Percentiles rank a stretch among this genome's conserved stretches.
phyloP scores from a whole-genome alignment of 1,140 invertebrate genomes.

The Drosophila rufa region DNA sequence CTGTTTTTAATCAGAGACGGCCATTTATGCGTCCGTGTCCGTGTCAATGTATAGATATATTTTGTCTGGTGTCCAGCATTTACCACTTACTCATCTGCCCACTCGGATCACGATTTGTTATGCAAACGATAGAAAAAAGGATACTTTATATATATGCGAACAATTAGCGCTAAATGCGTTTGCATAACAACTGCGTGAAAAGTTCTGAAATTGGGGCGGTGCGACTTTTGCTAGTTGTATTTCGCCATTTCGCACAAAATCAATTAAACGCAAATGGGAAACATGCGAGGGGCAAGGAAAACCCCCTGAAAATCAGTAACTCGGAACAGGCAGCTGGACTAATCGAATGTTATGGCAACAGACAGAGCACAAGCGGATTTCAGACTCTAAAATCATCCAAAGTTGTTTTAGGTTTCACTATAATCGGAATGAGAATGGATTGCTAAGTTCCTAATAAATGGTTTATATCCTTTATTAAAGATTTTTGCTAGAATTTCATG shows the following conservation, averaged over 20 bases:
- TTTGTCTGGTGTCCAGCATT: background rate
- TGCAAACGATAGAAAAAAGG: conserved; percentile 35
- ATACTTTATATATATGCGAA: conserved; percentile 27
- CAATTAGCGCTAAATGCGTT: conserved; percentile 51
- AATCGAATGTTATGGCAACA: conserved; percentile 43
- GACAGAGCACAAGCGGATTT: background rate
- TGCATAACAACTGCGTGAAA: conserved; percentile 26
- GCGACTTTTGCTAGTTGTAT: conserved; percentile 26
- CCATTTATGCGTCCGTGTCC: conserved; percentile 32
- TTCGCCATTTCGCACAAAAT: conserved; percentile 56
- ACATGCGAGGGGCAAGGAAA: background rate
- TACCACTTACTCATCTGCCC: conserved; percentile 19
- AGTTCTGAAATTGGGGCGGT: conserved; percentile 22
- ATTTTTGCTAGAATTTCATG: background rate
- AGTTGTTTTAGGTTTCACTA: background rate
- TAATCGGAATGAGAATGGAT: background rate
- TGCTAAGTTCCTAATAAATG: background rate
- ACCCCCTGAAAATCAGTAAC: conserved; percentile 13
- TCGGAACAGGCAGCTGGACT: conserved; percentile 7
- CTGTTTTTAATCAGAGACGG: conserved; percentile 49
- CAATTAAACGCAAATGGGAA: conserved; percentile 65
- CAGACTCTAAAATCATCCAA: background rate
- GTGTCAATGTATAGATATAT: conserved; percentile 34
- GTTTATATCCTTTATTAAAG: background rate
- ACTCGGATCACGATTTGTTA: conserved; percentile 24